Conservation (phyloP, 2,888 invertebrate species). For the Cyclophora punctaria region DNA sequence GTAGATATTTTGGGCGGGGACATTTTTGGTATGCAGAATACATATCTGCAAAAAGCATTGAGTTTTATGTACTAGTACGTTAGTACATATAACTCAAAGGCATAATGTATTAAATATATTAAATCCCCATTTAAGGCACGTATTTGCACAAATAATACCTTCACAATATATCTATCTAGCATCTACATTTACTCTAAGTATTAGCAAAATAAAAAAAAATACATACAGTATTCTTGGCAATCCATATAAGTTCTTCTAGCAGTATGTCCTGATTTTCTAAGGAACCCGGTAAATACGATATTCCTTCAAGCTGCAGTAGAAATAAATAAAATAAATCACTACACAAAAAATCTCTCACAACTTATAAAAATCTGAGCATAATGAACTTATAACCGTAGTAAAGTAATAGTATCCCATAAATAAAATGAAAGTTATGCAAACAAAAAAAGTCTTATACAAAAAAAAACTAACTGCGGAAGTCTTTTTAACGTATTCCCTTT, state of each 20-base stretch:
- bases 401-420: neutral
- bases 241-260: slow-evolving; percentile 60
- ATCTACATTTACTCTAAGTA: neutral
- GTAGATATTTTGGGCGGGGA: no score
- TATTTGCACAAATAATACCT: neutral
- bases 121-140: neutral
- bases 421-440: no score
- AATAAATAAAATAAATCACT: slow-evolving; percentile 10
- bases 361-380: neutral
- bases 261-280: slow-evolving; percentile 43
- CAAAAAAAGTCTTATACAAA: neutral
- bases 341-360: no score
- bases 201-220: slow-evolving; percentile 3
- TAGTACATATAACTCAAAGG: no score
- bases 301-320: slow-evolving; percentile 44
- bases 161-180: neutral
- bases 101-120: neutral
- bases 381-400: neutral
- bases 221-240: slow-evolving; percentile 65
- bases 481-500: slow-evolving; percentile 47
- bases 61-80: no score
- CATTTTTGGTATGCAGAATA: no score
- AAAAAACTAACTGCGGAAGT: slow-evolving; percentile 32
- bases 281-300: slow-evolving; percentile 41
- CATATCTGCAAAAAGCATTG: no score